A percentile compares a stretch with the other conserved stretches of the same genome.
Conservation (phyloP, 1,140 invertebrate genomes). For the Hyles vespertilio region DNA sequence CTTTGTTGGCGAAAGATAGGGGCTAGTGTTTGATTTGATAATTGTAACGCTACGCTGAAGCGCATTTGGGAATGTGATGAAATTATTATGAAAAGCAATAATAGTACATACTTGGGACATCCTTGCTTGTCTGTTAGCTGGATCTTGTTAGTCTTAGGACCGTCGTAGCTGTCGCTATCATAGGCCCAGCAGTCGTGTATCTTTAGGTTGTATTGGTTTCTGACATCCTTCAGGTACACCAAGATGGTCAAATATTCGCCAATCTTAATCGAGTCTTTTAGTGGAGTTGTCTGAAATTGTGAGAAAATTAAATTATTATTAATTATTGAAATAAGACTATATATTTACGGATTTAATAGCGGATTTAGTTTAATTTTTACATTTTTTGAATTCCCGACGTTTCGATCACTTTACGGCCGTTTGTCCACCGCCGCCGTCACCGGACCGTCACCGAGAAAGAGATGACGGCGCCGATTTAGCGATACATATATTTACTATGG, state of each 20-base stretch:
- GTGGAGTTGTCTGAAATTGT: slow-evolving; percentile 72
- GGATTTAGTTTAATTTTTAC: too few relatives aligned
- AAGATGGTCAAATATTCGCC: slow-evolving; percentile 83
- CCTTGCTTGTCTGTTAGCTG: slow-evolving; percentile 81
- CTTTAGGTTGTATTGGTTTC: slow-evolving; percentile 80
- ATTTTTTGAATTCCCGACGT: too few relatives aligned
- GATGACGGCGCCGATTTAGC: too few relatives aligned
- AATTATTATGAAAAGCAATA: neutral
- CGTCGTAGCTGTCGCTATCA: slow-evolving; percentile 80
- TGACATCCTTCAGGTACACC: slow-evolving; percentile 81
- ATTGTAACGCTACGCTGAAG: too few relatives aligned
- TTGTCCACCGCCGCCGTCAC: too few relatives aligned
- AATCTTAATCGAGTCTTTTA: slow-evolving; percentile 81
- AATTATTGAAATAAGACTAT: too few relatives aligned
- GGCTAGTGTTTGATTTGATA: too few relatives aligned
- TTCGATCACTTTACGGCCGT: too few relatives aligned
- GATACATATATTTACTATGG: too few relatives aligned
- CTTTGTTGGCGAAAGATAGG: too few relatives aligned
- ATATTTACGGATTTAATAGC: too few relatives aligned
- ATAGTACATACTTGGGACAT: slow-evolving; percentile 77
- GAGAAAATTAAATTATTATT: neutral
- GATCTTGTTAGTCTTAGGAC: slow-evolving; percentile 77
- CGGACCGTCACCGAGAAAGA: too few relatives aligned
- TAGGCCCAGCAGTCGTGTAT: slow-evolving; percentile 86
- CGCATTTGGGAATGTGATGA: neutral